Evolutionary conservation across 2,113 vertebrate genomes (phyloP).

Genomic region (Ellobius talpinus): DNA sequence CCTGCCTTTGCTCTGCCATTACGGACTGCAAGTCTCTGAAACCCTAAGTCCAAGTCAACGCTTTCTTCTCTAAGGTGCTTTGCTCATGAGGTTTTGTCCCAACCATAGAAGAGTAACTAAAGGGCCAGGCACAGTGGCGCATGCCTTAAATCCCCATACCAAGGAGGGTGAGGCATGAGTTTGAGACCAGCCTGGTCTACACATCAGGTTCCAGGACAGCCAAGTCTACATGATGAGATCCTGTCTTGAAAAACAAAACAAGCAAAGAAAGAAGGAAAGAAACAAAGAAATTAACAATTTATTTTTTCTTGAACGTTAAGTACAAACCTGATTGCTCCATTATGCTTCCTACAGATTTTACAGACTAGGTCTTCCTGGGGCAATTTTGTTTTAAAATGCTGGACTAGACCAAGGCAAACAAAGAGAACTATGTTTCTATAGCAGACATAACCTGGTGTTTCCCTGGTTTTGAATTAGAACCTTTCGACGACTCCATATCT

Average conservation of each 20-base stretch:
- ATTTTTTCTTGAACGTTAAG: background rate
- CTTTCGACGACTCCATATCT: background rate
- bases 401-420: background rate
- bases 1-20: background rate
- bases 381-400: background rate
- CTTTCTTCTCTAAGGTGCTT: background rate
- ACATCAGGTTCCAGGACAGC: background rate
- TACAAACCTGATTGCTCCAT: no score
- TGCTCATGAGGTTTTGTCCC: background rate
- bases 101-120: background rate
- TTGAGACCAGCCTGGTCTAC: background rate
- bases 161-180: background rate
- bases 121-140: background rate
- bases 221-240: background rate
- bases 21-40: background rate
- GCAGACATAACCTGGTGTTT: background rate
- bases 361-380: no score
- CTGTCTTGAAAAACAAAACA: background rate
- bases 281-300: background rate
- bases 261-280: background rate
- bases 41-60: background rate
- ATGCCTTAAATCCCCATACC: background rate
- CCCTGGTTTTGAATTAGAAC: background rate
- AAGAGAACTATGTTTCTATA: background rate
- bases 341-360: no score